Conservation (phyloP, 2,797 vertebrate genomes). For the Periparus ater region DNA sequence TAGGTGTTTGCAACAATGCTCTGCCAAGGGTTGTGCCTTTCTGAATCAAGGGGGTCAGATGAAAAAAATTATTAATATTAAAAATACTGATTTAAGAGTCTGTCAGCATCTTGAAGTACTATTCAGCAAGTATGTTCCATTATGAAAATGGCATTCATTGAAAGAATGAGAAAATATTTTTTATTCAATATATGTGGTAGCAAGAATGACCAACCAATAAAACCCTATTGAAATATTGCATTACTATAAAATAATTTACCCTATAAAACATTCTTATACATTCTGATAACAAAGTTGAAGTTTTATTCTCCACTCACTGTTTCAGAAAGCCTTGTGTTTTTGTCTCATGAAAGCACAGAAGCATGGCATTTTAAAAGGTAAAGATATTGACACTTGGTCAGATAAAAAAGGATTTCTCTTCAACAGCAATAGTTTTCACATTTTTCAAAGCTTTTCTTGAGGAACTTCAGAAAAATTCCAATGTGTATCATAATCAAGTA, state of each 20-base stretch:
- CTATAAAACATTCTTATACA: neutral
- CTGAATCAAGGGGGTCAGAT: constrained; percentile 7
- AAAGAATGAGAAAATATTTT: neutral
- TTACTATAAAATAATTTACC: neutral
- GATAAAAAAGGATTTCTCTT: neutral
- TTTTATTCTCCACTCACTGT: neutral
- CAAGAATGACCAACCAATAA: neutral
- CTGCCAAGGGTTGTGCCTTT: neutral
- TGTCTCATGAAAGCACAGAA: neutral
- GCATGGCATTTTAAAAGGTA: neutral
- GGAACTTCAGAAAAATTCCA: neutral
- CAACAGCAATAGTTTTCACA: neutral
- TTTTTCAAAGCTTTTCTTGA: neutral
- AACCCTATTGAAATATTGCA: neutral
- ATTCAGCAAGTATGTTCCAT: neutral
- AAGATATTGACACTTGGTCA: neutral
- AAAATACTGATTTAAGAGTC: constrained; percentile 17
- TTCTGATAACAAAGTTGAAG: neutral
- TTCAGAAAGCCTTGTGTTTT: neutral
- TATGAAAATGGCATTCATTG: neutral
- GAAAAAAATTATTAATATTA: neutral
- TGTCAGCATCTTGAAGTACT: constrained; percentile 14
- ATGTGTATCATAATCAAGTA: neutral
- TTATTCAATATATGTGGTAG: neutral
- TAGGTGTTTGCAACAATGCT: neutral